Evolutionary conservation across 2,888 invertebrate genomes (phyloP).

Genomic region (Poecilus cupreus): DNA sequence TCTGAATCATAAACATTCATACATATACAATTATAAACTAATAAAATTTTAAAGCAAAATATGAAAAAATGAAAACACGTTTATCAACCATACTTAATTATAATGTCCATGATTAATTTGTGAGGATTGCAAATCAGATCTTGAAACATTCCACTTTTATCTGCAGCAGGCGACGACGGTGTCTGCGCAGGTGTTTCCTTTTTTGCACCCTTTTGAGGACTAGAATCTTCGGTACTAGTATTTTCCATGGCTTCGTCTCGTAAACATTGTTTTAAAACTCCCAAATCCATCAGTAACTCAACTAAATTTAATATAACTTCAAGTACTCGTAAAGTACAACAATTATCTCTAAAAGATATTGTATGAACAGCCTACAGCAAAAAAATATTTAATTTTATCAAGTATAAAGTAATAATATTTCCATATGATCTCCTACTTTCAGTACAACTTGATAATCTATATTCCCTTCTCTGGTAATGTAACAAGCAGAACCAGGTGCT

Average conservation of each 20-base stretch:
- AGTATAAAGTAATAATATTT: slow-evolving; percentile 17
- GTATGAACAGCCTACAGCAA: slow-evolving; percentile 86
- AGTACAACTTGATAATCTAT: slow-evolving; percentile 92
- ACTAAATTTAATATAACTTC: slow-evolving; percentile 95
- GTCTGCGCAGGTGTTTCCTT: slow-evolving; percentile 54
- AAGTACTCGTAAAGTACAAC: slow-evolving; percentile 91
- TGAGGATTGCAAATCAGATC: slow-evolving; percentile 77
- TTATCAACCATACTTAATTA: slow-evolving; percentile 73
- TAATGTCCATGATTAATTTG: slow-evolving; percentile 83
- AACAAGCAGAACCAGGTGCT: slow-evolving; percentile 91
- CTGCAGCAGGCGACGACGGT: slow-evolving; percentile 60
- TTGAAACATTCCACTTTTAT: slow-evolving; percentile 62
- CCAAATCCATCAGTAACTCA: slow-evolving; percentile 93
- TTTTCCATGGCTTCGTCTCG: slow-evolving; percentile 73
- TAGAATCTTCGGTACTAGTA: slow-evolving; percentile 49
- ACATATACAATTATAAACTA: neutral
- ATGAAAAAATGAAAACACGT: neutral
- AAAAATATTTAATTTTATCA: neutral
- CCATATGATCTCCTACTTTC: slow-evolving; percentile 77
- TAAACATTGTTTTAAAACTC: slow-evolving; percentile 80
- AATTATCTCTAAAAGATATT: slow-evolving; percentile 88
- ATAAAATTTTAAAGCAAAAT: neutral
- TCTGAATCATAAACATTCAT: slow-evolving; percentile 71
- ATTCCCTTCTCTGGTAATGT: slow-evolving; percentile 96
- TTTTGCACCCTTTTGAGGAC: slow-evolving; percentile 56